Percentiles rank a stretch among this genome's conserved stretches.
phyloP scores from a whole-genome alignment of 1,140 invertebrate species.

The Diachasmimorpha longicaudata region DNA sequence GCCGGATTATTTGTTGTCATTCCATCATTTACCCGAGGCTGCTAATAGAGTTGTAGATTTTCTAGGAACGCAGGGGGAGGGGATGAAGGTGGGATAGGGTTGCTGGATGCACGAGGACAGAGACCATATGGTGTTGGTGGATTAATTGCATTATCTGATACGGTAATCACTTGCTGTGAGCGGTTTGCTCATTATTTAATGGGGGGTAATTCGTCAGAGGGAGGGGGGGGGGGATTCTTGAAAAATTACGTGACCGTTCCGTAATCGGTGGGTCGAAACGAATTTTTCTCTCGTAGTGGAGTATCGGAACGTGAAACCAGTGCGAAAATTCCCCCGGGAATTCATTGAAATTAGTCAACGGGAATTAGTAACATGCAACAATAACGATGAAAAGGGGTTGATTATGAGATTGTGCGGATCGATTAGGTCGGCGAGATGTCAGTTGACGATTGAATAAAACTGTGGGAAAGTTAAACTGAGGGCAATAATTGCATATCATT shows the following conservation, averaged over 20 bases:
- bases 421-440: background rate
- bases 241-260: no score
- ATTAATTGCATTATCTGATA: background rate
- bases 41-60: background rate
- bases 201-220: no score
- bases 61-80: background rate
- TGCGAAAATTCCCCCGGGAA: background rate
- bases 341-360: background rate
- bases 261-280: no score
- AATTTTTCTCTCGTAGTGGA: no score
- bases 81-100: background rate
- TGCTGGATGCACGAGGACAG: background rate
- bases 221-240: no score
- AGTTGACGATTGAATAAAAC: background rate
- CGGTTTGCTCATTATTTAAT: no score
- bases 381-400: background rate
- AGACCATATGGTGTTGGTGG: background rate
- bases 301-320: no score
- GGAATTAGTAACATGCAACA: background rate
- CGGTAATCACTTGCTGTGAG: slow-evolving; percentile 31
- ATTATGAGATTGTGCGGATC: background rate
- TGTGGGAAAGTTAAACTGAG: background rate
- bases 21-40: background rate
- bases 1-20: background rate
- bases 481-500: slow-evolving; percentile 3